phyloP scores from a whole-genome alignment of 2,888 invertebrate genomes.

The Heteromyza rotundicornis region DNA sequence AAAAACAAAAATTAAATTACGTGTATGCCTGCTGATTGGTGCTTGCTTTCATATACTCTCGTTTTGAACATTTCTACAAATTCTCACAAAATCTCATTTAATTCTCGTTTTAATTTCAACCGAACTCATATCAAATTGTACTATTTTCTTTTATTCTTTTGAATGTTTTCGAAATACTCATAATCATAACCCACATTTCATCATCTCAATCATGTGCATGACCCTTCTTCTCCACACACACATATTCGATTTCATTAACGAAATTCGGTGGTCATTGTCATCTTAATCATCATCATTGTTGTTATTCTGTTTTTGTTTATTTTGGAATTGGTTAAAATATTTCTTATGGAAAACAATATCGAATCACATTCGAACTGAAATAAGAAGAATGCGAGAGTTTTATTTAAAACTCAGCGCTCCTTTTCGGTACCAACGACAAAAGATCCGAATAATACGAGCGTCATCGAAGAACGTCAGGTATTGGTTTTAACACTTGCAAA shows the following conservation, averaged over 20 bases:
- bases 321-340: constrained; percentile 3
- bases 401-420: constrained; percentile 90
- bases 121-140: constrained; percentile 16
- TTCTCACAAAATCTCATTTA: constrained; percentile 18
- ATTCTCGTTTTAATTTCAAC: constrained; percentile 16
- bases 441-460: constrained; percentile 66
- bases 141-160: not conserved
- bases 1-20: constrained; percentile 16
- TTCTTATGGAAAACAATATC: not conserved
- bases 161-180: no score
- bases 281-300: no score
- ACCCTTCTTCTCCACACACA: no score
- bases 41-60: constrained; percentile 49
- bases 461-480: constrained; percentile 63
- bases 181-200: no score
- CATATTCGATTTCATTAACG: not conserved
- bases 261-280: not conserved
- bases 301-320: constrained; percentile 1
- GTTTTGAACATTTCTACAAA: constrained; percentile 24
- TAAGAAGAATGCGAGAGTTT: constrained; percentile 72
- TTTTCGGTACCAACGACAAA: constrained; percentile 92
- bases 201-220: no score
- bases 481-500: constrained; percentile 40
- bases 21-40: constrained; percentile 59
- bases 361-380: not conserved